A percentile compares a stretch with the other conserved stretches of the same genome.
Evolutionary conservation across 1,140 invertebrate species (phyloP).

Genomic region (Triops longicaudatus): DNA sequence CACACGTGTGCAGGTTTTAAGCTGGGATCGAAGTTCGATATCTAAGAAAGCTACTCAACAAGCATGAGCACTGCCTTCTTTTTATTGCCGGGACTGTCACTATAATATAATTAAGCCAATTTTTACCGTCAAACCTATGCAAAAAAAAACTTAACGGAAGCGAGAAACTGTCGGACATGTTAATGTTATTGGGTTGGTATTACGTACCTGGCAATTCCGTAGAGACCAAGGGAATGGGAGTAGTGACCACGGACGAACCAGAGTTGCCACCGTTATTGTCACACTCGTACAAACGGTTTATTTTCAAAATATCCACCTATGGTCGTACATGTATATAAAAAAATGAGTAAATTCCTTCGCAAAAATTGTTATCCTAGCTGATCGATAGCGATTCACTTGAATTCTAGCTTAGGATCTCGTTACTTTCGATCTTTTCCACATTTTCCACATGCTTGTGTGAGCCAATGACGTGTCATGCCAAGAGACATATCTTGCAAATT

Average conservation of each 20-base stretch:
- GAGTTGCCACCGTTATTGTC: constrained; percentile 19
- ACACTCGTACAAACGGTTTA: constrained; percentile 34
- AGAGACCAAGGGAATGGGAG: constrained; percentile 24
- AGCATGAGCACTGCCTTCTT: no score
- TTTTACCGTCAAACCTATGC: neutral
- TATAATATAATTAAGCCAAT: neutral
- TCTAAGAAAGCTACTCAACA: no score
- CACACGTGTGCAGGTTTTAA: no score
- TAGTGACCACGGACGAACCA: constrained; percentile 18
- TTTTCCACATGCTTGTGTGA: no score
- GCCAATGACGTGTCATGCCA: neutral
- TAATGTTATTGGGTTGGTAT: neutral
- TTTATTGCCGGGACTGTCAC: no score
- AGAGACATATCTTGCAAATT: constrained; percentile 4
- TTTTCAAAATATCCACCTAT: constrained; percentile 33
- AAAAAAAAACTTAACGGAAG: neutral
- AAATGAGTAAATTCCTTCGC: no score
- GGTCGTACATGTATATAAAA: neutral
- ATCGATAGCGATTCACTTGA: no score
- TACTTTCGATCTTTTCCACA: no score
- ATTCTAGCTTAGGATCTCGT: no score
- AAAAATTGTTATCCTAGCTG: no score
- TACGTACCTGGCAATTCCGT: constrained; percentile 26
- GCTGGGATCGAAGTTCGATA: no score
- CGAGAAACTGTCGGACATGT: neutral